These are phyloP conservation scores for Plectus sambesii DNA, from an alignment of 1,140 invertebrate genomes.

Conservation along the genomic window DNA sequence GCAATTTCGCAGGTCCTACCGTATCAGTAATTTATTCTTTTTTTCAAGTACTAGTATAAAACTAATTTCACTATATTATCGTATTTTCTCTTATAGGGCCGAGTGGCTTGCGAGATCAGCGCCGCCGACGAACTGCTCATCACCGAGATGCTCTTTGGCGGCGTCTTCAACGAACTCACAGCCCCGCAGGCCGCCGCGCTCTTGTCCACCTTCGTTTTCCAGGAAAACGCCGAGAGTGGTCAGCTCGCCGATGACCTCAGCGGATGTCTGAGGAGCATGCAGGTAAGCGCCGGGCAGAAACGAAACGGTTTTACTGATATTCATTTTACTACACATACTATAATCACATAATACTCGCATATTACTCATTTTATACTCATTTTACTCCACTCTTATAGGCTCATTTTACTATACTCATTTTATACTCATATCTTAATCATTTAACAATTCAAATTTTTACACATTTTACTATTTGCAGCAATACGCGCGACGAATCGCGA, in stretches of 20 bases:
- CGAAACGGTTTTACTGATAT: too few relatives aligned
- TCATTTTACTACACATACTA: too few relatives aligned
- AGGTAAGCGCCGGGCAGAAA: conserved; percentile 52
- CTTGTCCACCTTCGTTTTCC: conserved; percentile 91
- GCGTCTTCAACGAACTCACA: conserved; percentile 75
- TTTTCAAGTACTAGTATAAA: too few relatives aligned
- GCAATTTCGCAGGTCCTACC: too few relatives aligned
- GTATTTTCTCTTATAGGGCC: conserved; percentile 56
- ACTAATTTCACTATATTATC: too few relatives aligned
- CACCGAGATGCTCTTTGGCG: conserved; percentile 96
- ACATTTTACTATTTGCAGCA: conserved; percentile 53
- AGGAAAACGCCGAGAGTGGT: conserved; percentile 77
- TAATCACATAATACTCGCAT: too few relatives aligned
- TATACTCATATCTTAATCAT: too few relatives aligned
- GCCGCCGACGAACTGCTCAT: conserved; percentile 90
- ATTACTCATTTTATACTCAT: too few relatives aligned
- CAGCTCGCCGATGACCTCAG: conserved; percentile 74
- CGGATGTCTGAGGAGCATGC: conserved; percentile 70
- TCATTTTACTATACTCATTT: too few relatives aligned
- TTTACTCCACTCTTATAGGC: too few relatives aligned
- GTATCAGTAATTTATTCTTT: too few relatives aligned
- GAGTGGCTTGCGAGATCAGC: conserved; percentile 93
- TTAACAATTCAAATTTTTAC: too few relatives aligned
- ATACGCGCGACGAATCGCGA: conserved; percentile 73
- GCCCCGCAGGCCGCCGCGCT: conserved; percentile 72